Evolutionary conservation across 2,113 vertebrate genomes (phyloP), one percentile per base, ranked within the genome.

Genomic region (Ciconia stormi): DNA sequence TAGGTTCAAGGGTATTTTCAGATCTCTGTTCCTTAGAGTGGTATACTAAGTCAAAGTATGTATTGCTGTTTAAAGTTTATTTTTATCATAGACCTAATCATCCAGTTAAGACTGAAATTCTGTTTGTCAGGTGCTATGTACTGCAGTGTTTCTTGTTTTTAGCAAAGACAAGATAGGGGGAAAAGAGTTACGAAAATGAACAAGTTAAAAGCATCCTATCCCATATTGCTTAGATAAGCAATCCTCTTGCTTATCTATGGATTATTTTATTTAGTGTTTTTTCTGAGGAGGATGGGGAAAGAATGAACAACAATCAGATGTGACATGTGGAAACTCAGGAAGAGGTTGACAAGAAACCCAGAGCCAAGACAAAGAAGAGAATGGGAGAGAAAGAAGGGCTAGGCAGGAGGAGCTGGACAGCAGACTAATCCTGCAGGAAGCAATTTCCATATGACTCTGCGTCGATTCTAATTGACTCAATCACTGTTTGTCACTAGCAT

Each of bases 381-480:
- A 56, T 21, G 46, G 16, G 38, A 27, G 65, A 49, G 72, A 21
- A 55, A 17, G 49, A 63, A 42, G 50, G 46, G 27, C 18, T 42
- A 36, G 67, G 29, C 19, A 34, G 42, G 55, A 69, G 69, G 40
- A 74, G 26, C 25, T 69, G 66, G 50, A 10, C 27, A 80, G 23
- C 46, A 12, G 8, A 0, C 16, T 38, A 5, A 32, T 77, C 46
- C 58, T 20, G 18, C 0, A 4, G 69, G 58, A 77, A 34, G 7
- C 34, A 9, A 17, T 34, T 71, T 42, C 14, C 5, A 18, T 32
- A 36, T 85, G 61, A 22, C 14, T 27, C 38, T 32, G 26, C 44
- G 12, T 58, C 2, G 1, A 14, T 79, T 50, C 25, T 6, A 5
- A 21, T 8, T 62, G 66, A 7, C 6, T 3, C 34, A 50, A 0